Base-by-base conservation (phyloP, 2,888 invertebrate genomes). In the Flexamia atlantica region DNA sequence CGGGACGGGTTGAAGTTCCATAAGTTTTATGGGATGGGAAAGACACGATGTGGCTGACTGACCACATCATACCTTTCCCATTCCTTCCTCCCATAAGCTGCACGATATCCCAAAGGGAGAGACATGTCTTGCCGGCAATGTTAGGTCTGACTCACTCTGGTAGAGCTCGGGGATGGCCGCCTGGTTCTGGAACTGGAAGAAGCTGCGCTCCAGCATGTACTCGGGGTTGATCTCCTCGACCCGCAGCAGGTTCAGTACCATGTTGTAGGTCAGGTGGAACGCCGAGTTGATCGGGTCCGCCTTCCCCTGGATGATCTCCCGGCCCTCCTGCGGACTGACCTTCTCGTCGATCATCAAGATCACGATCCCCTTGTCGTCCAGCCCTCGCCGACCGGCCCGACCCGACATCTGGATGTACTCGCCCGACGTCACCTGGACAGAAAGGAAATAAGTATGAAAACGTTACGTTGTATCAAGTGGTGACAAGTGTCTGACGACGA, bases 321-420 rank as follows among this genome's bases (percentile, higher is more conserved):
- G 94, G 0, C 96, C 95, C 3, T 94, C 92, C 0, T 93, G 91
- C 0, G 95, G 95, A n/a, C 85, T 84, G 30, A 96, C 97, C 90
- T 98, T 97, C 91, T 99, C 98, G 90, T 99, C 99, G 23, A 99
- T 95, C 98, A 99, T 99, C 68, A 99, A 92, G 87, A 99, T 99
- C 9, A 99, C 99, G 84, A 99, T 98, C 86, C 97, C 97, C 90
- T 97, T 97, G 90, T 99, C 98, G 90, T 99, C 99, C 72, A 99
- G 91, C 84, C 99, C 99, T 90, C 99, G 94, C 83, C 99, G 94
- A 1, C 99, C 99, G 0, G 99, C 99, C 86, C 99, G 93, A 0
- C 99, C 99, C 14, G 99, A 98, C 99, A 99, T 99, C 91, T 99
- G 99, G 87, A 99, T 99, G 89, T 99, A 99, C 91, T 99, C 99